These are phyloP conservation scores for Amphipoea lucens DNA, from an alignment of 2,888 invertebrate species.

Conservation along the genomic window DNA sequence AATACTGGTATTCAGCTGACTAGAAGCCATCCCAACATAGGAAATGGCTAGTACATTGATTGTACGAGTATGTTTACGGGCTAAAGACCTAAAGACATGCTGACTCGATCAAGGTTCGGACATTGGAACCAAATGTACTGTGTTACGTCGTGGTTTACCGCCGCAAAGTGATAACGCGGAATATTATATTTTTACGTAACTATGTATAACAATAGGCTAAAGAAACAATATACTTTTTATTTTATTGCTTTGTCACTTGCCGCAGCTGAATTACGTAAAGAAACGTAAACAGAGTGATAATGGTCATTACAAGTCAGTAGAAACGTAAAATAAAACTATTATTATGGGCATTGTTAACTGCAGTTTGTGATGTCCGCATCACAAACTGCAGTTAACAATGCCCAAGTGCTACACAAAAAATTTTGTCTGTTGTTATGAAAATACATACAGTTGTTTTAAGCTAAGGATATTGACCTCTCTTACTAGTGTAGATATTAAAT, in stretches of 20 bases:
- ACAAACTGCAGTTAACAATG: too few species aligned
- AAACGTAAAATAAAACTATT: slow-evolving; percentile 13
- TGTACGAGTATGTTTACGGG: background rate
- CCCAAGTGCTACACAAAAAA: slow-evolving; percentile 18
- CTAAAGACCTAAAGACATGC: background rate
- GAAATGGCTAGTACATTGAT: background rate
- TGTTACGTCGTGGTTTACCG: background rate
- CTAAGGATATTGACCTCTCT: slow-evolving; percentile 13
- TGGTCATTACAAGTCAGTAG: slow-evolving; percentile 14
- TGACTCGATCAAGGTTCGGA: background rate
- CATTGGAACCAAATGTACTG: background rate
- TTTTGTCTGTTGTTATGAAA: slow-evolving; percentile 14
- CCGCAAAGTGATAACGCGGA: background rate
- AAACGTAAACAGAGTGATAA: background rate
- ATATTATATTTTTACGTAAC: background rate
- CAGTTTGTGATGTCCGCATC: slow-evolving; percentile 23
- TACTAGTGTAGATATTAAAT: background rate
- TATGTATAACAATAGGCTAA: background rate
- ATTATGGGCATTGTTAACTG: background rate
- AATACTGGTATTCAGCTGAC: background rate
- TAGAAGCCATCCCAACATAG: background rate
- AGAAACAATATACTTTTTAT: background rate
- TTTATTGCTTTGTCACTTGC: slow-evolving; percentile 3
- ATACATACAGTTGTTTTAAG: slow-evolving; percentile 24
- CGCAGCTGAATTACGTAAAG: slow-evolving; percentile 28